Conservation (phyloP, 2,797 vertebrate genomes). For the Antennarius maculatus region DNA sequence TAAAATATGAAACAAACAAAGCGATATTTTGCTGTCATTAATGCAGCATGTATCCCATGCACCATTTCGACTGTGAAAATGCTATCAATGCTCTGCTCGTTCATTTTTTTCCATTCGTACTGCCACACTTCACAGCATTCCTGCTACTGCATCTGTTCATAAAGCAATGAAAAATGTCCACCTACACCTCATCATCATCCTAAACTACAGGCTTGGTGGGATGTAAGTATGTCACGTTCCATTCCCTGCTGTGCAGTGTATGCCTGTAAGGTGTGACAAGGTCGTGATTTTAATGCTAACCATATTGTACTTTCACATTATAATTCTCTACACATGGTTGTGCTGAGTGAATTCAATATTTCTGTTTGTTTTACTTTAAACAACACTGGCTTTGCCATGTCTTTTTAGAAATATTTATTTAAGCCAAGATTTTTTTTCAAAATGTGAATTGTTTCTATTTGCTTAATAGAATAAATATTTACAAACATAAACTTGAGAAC, state of each 20-base stretch:
- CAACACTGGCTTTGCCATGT: too few species aligned
- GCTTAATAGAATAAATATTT: too few species aligned
- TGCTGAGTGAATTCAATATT: background rate
- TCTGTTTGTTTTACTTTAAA: background rate
- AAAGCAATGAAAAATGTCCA: background rate
- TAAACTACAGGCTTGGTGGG: background rate
- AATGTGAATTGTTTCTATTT: too few species aligned
- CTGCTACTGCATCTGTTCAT: background rate
- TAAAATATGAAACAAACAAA: background rate
- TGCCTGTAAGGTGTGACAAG: constrained; percentile 7
- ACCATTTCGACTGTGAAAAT: background rate
- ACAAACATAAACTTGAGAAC: background rate
- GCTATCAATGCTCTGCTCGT: background rate
- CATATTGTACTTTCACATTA: constrained; percentile 3
- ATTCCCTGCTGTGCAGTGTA: constrained; percentile 9
- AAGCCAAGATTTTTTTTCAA: too few species aligned
- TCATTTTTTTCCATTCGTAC: background rate
- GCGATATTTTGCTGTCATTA: background rate
- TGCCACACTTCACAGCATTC: background rate
- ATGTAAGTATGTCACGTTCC: background rate
- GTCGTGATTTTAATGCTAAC: constrained; percentile 3
- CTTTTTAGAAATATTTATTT: too few species aligned
- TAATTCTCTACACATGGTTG: background rate
- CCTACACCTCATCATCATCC: background rate
- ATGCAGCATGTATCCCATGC: background rate